Base-by-base conservation (phyloP, 2,797 vertebrate species). In the Xenentodon cancila region DNA sequence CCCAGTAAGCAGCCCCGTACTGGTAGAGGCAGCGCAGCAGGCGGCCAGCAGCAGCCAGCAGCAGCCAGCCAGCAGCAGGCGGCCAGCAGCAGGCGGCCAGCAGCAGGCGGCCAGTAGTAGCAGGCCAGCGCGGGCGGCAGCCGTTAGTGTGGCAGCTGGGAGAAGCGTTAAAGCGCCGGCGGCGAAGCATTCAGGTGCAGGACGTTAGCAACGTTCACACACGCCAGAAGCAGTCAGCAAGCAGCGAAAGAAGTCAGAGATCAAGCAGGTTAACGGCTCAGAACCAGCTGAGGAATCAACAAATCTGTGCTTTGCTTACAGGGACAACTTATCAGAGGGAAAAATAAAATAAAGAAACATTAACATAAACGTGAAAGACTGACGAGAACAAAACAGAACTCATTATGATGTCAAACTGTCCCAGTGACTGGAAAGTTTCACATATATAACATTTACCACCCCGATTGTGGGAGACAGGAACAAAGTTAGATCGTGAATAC, bases 221-320 rank as follows among this genome's bases (percentile, higher is more conserved):
- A 71, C 30, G 65, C 62, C 15, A 45, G 34, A 73, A 43, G 51
- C 57, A 56, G 71, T 64, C 61, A 70, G 76, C 70, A 86, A 80
- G 79, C 73, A 82, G 76, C 62, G 43, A 68, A 60, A 62, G 67
- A 75, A 54, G 58, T 61, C 62, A 76, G 34, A 75, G 71, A 53
- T 76, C 67, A 62, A 57, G 12, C 57, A 64, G 30, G 46, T 7
- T 32, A 53, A 79, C 37, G 34, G 19, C 27, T 53, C 49, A 51
- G 21, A 59, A 20, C 9, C 45, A 17, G 34, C 2, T 7, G 12
- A 22, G 7, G 2, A 21, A 15, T 9, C 13, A 20, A 11, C 17
- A n/a, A 3, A 9, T n/a, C 22, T 22, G 27, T 37, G 18, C 4
- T 59, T 8, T 32, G 30, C 19, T 8, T 17, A 54, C 17, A 55